Percentiles rank a stretch among this genome's conserved stretches.
Evolutionary conservation across 2,113 vertebrate species (phyloP).

Genomic region (Lonchura striata): DNA sequence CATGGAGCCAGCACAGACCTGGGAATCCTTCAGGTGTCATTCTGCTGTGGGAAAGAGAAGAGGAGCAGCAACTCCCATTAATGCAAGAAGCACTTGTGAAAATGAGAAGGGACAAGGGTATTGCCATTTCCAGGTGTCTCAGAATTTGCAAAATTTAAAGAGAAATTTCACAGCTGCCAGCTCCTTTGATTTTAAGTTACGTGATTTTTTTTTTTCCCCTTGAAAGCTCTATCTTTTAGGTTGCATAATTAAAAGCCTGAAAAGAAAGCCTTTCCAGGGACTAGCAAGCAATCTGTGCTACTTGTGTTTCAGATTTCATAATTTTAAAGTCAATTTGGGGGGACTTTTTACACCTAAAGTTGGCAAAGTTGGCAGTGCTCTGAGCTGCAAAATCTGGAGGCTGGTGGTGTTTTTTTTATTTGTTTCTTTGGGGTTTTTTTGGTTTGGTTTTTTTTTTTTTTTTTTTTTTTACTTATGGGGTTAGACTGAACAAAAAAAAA

Average conservation of each 20-base stretch:
- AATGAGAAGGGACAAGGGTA: not conserved
- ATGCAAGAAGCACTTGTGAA: not conserved
- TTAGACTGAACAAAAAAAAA: slow-evolving; percentile 12
- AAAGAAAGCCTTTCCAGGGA: not conserved
- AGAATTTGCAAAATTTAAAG: not conserved
- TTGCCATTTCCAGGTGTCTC: not conserved
- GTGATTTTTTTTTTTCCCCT: not conserved
- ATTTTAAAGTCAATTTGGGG: slow-evolving; percentile 28
- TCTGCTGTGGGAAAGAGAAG: not conserved
- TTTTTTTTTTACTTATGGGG: not conserved
- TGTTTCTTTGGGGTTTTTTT: not conserved
- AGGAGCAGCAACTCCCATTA: not conserved
- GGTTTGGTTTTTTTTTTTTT: not conserved
- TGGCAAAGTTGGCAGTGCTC: not conserved
- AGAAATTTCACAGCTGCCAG: not conserved
- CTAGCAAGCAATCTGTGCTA: not conserved
- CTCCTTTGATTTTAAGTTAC: not conserved
- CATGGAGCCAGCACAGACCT: not conserved
- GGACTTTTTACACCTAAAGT: slow-evolving; percentile 1
- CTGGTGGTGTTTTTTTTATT: not conserved
- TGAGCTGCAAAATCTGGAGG: slow-evolving; percentile 5
- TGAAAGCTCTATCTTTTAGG: not conserved
- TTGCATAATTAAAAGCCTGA: not conserved
- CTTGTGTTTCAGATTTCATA: not conserved
- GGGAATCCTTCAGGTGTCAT: not conserved